These are phyloP conservation scores for Cyclophora albipunctata DNA, from an alignment of 2,888 invertebrate species.

Conservation along the genomic window DNA sequence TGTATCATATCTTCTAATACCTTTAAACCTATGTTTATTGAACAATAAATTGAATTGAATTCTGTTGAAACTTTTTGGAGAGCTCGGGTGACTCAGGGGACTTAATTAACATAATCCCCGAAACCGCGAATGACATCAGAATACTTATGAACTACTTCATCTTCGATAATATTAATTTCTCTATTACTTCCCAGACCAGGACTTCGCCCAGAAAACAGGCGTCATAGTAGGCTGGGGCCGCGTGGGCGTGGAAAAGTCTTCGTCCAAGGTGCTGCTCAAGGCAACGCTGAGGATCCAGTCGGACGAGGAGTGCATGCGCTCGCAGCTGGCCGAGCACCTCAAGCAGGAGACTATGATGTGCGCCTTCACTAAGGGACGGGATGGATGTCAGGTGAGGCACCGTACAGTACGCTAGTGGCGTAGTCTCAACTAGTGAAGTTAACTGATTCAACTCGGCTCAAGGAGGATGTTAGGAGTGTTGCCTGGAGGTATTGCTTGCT, in stretches of 20 bases:
- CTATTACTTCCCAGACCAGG: conserved; percentile 38
- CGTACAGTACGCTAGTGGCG: neutral
- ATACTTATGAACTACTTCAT: too few species aligned
- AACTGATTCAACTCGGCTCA: neutral
- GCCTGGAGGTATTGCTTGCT: neutral
- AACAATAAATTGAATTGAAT: too few species aligned
- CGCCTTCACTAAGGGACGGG: conserved; percentile 75
- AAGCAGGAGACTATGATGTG: conserved; percentile 75
- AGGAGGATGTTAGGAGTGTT: neutral
- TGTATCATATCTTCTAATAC: too few species aligned
- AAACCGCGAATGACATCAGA: too few species aligned
- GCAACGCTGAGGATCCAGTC: conserved; percentile 62
- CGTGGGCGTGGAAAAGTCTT: conserved; percentile 50
- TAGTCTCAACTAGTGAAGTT: neutral
- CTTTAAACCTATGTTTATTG: too few species aligned
- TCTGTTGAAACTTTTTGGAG: too few species aligned
- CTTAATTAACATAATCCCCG: too few species aligned
- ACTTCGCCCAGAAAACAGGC: conserved; percentile 52
- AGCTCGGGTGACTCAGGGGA: too few species aligned
- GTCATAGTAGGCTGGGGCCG: conserved; percentile 76
- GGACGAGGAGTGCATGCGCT: conserved; percentile 53
- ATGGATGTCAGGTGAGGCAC: conserved; percentile 77
- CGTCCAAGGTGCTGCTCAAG: conserved; percentile 62
- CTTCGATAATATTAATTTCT: too few species aligned
- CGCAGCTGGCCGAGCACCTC: conserved; percentile 56